These are phyloP conservation scores for Sturnus vulgaris DNA, from an alignment of 2,113 vertebrate species.

Conservation along the genomic window DNA sequence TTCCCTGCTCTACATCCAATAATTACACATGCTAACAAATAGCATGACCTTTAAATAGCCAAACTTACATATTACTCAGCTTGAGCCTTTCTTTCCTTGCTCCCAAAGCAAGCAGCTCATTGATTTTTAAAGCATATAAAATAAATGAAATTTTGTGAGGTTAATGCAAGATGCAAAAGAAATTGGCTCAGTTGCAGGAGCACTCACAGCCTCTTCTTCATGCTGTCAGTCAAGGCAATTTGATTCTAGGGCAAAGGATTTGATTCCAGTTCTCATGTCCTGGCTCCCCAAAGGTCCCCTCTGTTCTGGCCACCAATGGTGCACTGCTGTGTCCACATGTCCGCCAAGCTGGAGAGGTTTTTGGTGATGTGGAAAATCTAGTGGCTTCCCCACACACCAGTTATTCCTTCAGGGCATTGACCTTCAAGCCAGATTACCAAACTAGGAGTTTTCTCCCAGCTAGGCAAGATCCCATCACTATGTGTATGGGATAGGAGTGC, in stretches of 20 bases:
- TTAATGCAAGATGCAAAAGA: background rate
- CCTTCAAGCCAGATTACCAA: background rate
- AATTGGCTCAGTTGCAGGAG: background rate
- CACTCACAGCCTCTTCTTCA: background rate
- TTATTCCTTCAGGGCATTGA: background rate
- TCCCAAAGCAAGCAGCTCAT: background rate
- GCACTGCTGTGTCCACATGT: background rate
- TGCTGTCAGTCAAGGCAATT: background rate
- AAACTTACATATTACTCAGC: background rate
- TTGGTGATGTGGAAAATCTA: background rate
- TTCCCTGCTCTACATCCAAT: background rate
- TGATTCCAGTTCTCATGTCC: background rate
- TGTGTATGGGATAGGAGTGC: background rate
- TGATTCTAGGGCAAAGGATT: background rate
- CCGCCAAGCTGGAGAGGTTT: background rate
- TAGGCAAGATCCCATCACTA: fast-evolving
- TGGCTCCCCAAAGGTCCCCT: background rate
- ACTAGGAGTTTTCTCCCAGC: background rate
- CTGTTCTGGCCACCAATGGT: background rate
- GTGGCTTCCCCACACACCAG: background rate
- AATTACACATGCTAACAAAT: background rate
- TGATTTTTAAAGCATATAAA: background rate
- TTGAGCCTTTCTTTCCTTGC: background rate
- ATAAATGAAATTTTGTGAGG: background rate
- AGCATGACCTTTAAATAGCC: background rate